Conservation (phyloP, 2,797 vertebrate genomes). For the Poeciliopsis gracilis region DNA sequence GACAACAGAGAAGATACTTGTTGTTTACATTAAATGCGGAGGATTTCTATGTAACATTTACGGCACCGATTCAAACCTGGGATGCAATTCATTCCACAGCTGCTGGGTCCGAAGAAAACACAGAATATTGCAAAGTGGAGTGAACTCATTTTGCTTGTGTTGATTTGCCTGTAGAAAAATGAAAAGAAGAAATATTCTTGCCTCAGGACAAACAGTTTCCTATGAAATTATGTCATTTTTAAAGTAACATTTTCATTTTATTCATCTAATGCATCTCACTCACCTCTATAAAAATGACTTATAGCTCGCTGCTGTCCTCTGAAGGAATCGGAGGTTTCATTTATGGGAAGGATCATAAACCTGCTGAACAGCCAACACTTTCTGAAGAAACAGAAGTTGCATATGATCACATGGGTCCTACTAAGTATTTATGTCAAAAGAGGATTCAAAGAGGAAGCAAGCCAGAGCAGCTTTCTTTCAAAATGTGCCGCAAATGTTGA, state of each 20-base stretch:
- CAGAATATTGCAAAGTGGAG: conserved; percentile 19
- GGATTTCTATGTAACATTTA: not conserved
- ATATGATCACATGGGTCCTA: not conserved
- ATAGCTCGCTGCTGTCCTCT: not conserved
- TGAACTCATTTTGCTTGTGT: conserved; percentile 21
- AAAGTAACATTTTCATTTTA: not conserved
- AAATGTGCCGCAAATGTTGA: not conserved
- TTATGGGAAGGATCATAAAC: not conserved
- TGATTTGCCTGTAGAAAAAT: not conserved
- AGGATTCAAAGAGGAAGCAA: not conserved
- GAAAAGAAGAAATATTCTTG: not conserved
- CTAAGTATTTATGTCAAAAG: not conserved
- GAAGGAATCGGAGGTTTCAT: not conserved
- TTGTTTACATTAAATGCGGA: not conserved
- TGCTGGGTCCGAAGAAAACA: conserved; percentile 13
- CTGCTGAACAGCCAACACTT: not conserved
- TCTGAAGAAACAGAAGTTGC: not conserved
- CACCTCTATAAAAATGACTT: not conserved
- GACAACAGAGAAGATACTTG: not conserved
- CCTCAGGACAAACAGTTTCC: not conserved
- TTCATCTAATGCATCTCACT: not conserved
- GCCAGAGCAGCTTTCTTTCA: not conserved
- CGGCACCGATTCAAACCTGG: conserved; percentile 7
- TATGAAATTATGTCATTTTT: not conserved
- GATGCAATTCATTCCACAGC: conserved; percentile 4